Evolutionary conservation across 2,888 invertebrate species (phyloP), one percentile per base, ranked within the genome.

Genomic region (Dynastes tityus): DNA sequence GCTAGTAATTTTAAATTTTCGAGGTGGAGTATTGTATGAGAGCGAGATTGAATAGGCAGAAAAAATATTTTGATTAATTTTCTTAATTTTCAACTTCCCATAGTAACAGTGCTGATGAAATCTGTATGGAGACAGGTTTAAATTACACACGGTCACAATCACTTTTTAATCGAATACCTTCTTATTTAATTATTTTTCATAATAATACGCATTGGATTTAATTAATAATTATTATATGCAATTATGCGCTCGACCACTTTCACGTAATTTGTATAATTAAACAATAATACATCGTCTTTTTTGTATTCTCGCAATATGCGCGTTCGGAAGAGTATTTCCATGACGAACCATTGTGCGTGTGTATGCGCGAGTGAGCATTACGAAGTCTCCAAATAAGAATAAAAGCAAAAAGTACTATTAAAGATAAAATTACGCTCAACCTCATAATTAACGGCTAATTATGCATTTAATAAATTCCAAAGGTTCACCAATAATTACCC

Each of bases 371-470:
- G 58, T 58, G 55, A 58, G 55, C 55, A 58, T 55, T 55, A 55
- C 22, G n/a, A 16, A 45, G 61, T 74, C 61, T 45, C 73, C 58
- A 63, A 63, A 74, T 63, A 63, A 61, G 40, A 74, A 74, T 63
- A 63, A 61, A 53, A n/a, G n/a, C 49, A 68, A 68, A 73, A 74
- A 63, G 32, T 32, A 37, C 13, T 74, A 74, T 74, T 82, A 82
- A 68, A 80, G 80, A 82, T 82, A 82, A 83, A 83, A 82, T 83
- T 81, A 80, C 79, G 78, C 55, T 77, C 76, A 58, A 76, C 76
- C 81, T 81, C 84, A 85, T 87, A 88, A 88, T 89, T 88, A 88
- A 87, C 86, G 86, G 86, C 87, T 88, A 88, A 89, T 89, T 89
- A 88, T 87, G 87, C 87, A 88, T 85, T 88, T 88, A 87, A 88